phyloP scores from a whole-genome alignment of 1,140 invertebrate species.

The Eubasilissa regina region DNA sequence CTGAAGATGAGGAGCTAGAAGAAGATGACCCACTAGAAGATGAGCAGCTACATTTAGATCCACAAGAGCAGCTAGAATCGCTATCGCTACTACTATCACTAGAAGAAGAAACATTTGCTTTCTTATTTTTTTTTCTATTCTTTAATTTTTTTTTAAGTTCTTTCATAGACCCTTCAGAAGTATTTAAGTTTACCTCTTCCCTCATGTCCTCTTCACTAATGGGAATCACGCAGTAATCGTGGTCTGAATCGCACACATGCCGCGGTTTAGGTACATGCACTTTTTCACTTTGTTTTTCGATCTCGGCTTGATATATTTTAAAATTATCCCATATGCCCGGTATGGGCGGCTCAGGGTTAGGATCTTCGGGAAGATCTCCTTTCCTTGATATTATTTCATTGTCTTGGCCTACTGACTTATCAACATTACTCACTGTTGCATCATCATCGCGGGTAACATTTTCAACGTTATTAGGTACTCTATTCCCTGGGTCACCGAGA shows the following conservation, averaged over 20 bases:
- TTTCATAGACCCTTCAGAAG: slow-evolving; percentile 63
- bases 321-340: slow-evolving; percentile 88
- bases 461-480: slow-evolving; percentile 55
- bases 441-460: neutral
- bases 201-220: slow-evolving; percentile 61
- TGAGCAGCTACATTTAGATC: slow-evolving; percentile 85
- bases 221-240: slow-evolving; percentile 77
- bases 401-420: neutral
- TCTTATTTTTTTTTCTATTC: slow-evolving; percentile 65
- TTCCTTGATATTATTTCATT: neutral
- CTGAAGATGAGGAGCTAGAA: slow-evolving; percentile 80
- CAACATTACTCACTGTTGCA: no score
- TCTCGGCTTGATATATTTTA: slow-evolving; percentile 78
- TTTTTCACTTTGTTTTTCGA: slow-evolving; percentile 69
- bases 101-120: slow-evolving; percentile 70
- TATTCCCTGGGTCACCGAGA: slow-evolving; percentile 51
- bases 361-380: slow-evolving; percentile 49
- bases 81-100: slow-evolving; percentile 83
- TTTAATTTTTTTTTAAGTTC: slow-evolving; percentile 69
- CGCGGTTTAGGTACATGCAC: slow-evolving; percentile 68
- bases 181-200: slow-evolving; percentile 20
- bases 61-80: slow-evolving; percentile 85
- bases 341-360: slow-evolving; percentile 67
- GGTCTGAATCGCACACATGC: slow-evolving; percentile 77
- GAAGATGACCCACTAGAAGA: slow-evolving; percentile 78